phyloP scores from a whole-genome alignment of 2,113 vertebrate genomes.

The Dolichotis patagonum region DNA sequence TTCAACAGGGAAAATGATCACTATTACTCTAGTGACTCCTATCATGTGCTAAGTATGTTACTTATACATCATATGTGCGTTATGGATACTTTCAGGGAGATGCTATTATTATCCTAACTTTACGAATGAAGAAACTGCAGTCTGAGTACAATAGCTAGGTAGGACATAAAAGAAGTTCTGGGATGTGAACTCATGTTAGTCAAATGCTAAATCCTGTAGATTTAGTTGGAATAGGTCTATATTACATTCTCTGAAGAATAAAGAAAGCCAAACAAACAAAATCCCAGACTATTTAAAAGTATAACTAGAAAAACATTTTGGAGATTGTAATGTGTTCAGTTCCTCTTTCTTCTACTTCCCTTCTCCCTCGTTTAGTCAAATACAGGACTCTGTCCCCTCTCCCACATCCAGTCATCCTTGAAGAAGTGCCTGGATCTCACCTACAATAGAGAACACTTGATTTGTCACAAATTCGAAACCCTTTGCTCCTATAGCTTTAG shows the following conservation, averaged over 20 bases:
- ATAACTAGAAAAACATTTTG: neutral
- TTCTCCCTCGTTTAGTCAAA: neutral
- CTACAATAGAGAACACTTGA: neutral
- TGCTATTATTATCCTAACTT: neutral
- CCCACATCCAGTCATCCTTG: neutral
- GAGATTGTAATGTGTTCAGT: neutral
- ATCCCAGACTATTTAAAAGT: neutral
- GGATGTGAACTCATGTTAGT: neutral
- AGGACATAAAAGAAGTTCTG: neutral
- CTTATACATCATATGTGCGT: neutral
- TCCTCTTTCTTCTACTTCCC: neutral
- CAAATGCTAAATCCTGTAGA: neutral
- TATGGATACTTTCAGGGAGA: neutral
- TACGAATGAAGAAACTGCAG: conserved; percentile 10
- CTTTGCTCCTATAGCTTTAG: neutral
- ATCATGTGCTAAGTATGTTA: neutral
- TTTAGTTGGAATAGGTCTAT: neutral
- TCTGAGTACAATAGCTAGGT: neutral
- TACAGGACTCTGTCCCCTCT: neutral
- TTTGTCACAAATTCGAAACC: neutral
- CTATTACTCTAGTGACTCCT: neutral
- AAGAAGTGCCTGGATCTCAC: neutral
- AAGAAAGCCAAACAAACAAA: neutral
- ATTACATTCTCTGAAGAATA: neutral
- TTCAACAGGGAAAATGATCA: neutral